Base-by-base conservation (phyloP, 2,888 invertebrate genomes). In the Campoletis raptor region DNA sequence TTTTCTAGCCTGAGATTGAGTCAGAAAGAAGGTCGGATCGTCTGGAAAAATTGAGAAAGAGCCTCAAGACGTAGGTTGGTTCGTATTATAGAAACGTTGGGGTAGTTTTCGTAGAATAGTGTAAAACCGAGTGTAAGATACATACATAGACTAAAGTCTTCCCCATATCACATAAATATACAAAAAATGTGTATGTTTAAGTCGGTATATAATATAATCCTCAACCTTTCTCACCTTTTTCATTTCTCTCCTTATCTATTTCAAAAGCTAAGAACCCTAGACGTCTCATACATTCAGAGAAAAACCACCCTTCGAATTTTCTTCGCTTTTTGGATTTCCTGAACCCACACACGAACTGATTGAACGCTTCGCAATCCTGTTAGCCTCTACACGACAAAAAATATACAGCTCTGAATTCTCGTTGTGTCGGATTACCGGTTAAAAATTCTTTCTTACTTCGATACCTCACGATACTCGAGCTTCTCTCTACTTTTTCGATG, bases 331-430 rank as follows among this genome's bases (percentile, higher is more conserved):
- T 85, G 48, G 42, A 82, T 85, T 80, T 69, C 76, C 45, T 42
- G 42, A 67, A 36, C 57, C 78, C 48, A 74, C 67, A 57, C 64
- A 66, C 57, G 77, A 73, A 30, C 66, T 76, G 81, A 86, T 83
- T 77, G 77, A 83, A 83, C 79, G 70, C 72, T 83, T 72, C 61
- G 72, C 70, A 61, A 86, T 40, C 83, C 54, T 54, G 48, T 76
- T 79, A 77, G 57, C 61, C 45, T 57, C 70, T 36, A 45, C 57
- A 45, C 72, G 45, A 42, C 21, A 45, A 24, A 42, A 45, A 73
- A 54, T 42, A 42, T 18, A 48, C 18, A 48, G 18, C 18, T 6
- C 48, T 18, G 48, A 48, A 18, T 48, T 48, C n/a, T 48, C 18
- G 4, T 0, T 18, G 48, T 48, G 48, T 18, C 18, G 61, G 30